Evolutionary conservation across 1,140 invertebrate species (phyloP), one percentile per base, ranked within the genome.

Genomic region (Amphibalanus amphitrite): DNA sequence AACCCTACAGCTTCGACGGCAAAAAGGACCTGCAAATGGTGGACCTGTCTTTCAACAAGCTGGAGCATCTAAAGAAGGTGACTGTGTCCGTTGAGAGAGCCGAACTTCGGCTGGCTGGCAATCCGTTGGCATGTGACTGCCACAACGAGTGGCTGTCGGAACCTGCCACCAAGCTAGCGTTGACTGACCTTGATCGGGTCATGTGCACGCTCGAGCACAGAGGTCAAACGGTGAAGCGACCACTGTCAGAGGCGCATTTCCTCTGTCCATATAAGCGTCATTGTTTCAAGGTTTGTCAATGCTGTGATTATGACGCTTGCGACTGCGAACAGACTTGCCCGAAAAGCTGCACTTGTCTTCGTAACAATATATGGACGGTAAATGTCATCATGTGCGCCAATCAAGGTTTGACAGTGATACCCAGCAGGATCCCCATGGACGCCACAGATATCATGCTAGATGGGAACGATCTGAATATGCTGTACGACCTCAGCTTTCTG

Each of bases 241-340:
- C 84, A 29, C 82, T 90, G 76, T 91, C 89, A 47, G 90, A 91
- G 78, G 91, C 92, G 25, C 86, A 88, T 76, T 93, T 94, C 79
- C 84, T 94, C 40, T 94, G 94, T 79, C 84, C 93, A 40, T 94
- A 94, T 78, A 88, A 91, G 47, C 86, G 88, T 67, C 92, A 94
- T 75, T 95, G 92, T 79, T 92, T 92, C 78, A 88, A 91, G 0
- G 79, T 92, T 67, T 95, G 92, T 78, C 90, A 93, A 75, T 95
- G 92, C 80, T 95, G 92, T 79, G 92, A 94, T 77, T 94, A 91
- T 77, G 91, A 93, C 79, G 91, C 91, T 28, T 95, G 92, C 79
- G 81, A 95, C 78, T 95, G 92, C 82, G 90, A 94, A 83, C 93
- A 94, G 91, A 92, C 89, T 33, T 95, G 92, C 77, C 92, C 92